Percentiles rank a stretch among this genome's conserved stretches.
These are phyloP conservation scores for Mohoua ochrocephala DNA, from an alignment of 2,113 vertebrate genomes.

Conservation along the genomic window DNA sequence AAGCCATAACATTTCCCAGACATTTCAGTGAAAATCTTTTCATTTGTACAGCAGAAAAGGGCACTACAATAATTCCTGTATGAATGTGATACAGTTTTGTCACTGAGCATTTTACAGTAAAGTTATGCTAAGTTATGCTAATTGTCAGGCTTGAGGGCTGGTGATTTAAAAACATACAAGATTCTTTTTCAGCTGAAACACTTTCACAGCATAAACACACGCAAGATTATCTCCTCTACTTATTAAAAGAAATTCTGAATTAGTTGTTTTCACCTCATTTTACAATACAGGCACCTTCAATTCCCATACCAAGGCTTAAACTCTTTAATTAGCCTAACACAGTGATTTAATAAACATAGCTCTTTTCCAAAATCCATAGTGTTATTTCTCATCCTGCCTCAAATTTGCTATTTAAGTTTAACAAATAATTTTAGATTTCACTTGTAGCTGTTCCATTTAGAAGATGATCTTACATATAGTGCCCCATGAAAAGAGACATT, in stretches of 20 bases:
- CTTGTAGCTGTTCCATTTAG: neutral
- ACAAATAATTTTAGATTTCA: neutral
- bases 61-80: neutral
- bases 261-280: neutral
- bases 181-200: neutral
- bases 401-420: neutral
- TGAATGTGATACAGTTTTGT: neutral
- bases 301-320: neutral
- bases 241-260: neutral
- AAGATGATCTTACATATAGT: neutral
- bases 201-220: neutral
- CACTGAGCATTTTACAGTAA: neutral
- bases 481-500: neutral
- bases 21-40: neutral
- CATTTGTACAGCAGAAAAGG: neutral
- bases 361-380: neutral
- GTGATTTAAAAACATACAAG: neutral
- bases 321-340: neutral
- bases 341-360: neutral
- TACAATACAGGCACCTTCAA: neutral
- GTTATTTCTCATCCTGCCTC: neutral
- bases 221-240: neutral
- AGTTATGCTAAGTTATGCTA: constrained; percentile 52
- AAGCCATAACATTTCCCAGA: neutral
- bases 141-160: neutral